Conservation (phyloP, 2,797 vertebrate species). For the Moxostoma hubbsi region DNA sequence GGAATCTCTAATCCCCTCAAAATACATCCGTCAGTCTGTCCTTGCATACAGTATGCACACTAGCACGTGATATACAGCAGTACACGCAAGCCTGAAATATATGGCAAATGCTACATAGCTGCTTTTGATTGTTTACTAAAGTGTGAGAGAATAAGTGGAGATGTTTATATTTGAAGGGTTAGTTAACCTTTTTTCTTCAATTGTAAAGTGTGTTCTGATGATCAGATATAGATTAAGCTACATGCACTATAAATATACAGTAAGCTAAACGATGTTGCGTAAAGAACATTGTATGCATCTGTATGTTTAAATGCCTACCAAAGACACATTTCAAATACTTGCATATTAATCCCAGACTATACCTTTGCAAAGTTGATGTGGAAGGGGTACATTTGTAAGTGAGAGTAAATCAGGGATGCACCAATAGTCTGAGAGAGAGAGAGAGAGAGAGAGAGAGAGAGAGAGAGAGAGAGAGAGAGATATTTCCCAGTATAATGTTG, state of each 20-base stretch:
- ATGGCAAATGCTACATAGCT: constrained; percentile 12
- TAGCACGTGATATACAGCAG: constrained; percentile 14
- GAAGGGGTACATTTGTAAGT: neutral
- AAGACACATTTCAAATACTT: constrained; percentile 7
- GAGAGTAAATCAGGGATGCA: constrained; percentile 36
- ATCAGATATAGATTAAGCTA: neutral
- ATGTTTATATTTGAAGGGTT: no score
- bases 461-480: no score
- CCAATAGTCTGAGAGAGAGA: constrained; percentile 32
- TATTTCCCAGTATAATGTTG: constrained; percentile 50
- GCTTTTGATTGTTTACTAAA: constrained; percentile 43
- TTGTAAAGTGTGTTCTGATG: neutral
- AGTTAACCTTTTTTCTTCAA: neutral
- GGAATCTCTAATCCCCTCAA: constrained; percentile 86
- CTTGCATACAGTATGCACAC: constrained; percentile 38
- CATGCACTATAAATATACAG: neutral
- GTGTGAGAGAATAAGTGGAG: neutral
- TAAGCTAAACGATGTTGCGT: neutral
- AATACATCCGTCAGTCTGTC: constrained; percentile 66
- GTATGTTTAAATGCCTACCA: neutral
- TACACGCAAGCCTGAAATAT: neutral
- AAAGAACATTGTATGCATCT: neutral
- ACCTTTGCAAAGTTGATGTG: constrained; percentile 10
- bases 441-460: neutral
- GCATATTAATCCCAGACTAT: neutral